phyloP scores from a whole-genome alignment of 1,140 invertebrate genomes.

The Helicorthomorpha holstii region DNA sequence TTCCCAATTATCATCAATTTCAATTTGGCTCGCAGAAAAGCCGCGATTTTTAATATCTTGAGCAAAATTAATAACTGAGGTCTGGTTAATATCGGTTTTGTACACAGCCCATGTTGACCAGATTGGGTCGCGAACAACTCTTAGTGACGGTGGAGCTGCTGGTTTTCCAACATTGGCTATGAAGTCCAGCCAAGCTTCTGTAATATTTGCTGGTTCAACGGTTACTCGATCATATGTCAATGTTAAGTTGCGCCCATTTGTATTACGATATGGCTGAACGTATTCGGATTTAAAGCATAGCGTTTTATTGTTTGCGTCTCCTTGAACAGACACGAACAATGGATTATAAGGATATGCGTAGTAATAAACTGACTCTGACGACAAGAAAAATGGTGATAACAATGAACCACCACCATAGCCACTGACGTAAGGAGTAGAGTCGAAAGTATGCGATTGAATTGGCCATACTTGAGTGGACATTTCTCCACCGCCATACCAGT shows the following conservation, averaged over 20 bases:
- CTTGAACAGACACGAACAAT: constrained; percentile 53
- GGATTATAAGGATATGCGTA: constrained; percentile 37
- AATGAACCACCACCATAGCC: constrained; percentile 31
- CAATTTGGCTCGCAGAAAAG: constrained; percentile 59
- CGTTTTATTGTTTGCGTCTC: constrained; percentile 31
- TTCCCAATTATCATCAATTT: constrained; percentile 86
- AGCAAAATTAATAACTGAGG: constrained; percentile 48
- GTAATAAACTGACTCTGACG: constrained; percentile 43
- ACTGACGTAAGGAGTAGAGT: constrained; percentile 16
- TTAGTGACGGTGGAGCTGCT: constrained; percentile 42
- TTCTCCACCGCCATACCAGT: constrained; percentile 27
- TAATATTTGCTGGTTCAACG: constrained; percentile 27
- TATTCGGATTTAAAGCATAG: constrained; percentile 40
- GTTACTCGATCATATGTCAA: constrained; percentile 29
- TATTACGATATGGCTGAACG: not conserved
- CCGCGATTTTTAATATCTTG: constrained; percentile 45
- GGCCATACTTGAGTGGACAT: constrained; percentile 27
- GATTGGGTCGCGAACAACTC: constrained; percentile 56
- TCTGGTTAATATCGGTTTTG: constrained; percentile 44
- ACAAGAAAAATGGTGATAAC: constrained; percentile 57
- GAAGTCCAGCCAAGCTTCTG: not conserved
- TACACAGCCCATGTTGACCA: constrained; percentile 86
- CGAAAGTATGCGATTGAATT: constrained; percentile 18
- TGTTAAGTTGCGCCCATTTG: constrained; percentile 33
- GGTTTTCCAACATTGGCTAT: constrained; percentile 24